Evolutionary conservation across 2,888 invertebrate genomes (phyloP), one percentile per base, ranked within the genome.

Genomic region (Synergus umbraculus): DNA sequence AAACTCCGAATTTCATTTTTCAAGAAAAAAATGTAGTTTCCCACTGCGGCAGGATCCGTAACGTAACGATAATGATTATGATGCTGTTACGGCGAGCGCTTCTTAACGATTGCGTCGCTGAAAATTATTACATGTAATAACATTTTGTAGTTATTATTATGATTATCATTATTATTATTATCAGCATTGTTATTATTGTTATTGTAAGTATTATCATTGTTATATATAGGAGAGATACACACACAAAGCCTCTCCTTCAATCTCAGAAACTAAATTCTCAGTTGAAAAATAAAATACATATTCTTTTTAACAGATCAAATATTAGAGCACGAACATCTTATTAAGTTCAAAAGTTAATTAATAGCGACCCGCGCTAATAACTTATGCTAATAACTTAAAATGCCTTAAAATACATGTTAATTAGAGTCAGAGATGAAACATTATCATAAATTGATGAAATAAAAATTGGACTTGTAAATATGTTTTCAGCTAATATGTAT

Each of bases 21-120:
- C 22, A 73, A 77, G 66, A 79, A 69, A 65, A 77, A 80, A 44
- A 80, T 82, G 82, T 81, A 83, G 82, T 84, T 82, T 82, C 82
- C 82, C 49, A 69, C 76, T 82, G 80, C 76, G 79, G 84, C 81
- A 83, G 79, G 81, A 87, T 86, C 88, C 88, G 88, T 88, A 89
- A 89, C 91, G 91, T 92, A 91, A 92, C 92, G 92, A 91, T 91
- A 91, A 92, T 91, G 91, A 91, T 92, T 92, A 92, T 92, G 91
- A 90, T 88, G 91, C 89, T 91, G 92, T 92, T 91, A 91, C 88
- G 87, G 87, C 85, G 87, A 86, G 84, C 85, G 89, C 90, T 91
- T 91, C 92, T 91, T 92, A 91, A 92, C 92, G 92, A 92, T 92
- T 92, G 92, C 91, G 91, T 88, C 88, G 88, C 88, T 89, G 89